A percentile compares a stretch with the other conserved stretches of the same genome.
phyloP scores from a whole-genome alignment of 2,888 invertebrate species.

The Cheilosia vernalis region DNA sequence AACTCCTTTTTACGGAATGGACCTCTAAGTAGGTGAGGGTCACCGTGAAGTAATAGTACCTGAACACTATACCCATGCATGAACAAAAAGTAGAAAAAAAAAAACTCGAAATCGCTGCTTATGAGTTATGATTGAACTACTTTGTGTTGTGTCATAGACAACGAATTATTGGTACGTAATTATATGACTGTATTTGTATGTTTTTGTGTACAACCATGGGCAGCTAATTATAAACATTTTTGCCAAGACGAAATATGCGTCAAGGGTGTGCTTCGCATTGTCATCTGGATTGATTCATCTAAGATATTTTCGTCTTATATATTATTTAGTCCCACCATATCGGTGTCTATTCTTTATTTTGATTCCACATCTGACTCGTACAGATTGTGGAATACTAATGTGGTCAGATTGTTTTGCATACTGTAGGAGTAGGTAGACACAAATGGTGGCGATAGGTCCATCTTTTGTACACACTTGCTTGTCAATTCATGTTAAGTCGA shows the following conservation, averaged over 20 bases:
- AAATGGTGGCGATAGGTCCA: too few relatives aligned
- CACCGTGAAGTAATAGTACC: slow-evolving; percentile 26
- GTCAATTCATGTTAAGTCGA: too few relatives aligned
- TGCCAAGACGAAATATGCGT: slow-evolving; percentile 1
- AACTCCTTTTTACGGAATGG: slow-evolving; percentile 1
- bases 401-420: too few relatives aligned
- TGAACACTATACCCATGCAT: neutral
- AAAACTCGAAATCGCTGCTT: neutral
- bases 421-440: too few relatives aligned
- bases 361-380: neutral
- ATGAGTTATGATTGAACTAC: neutral
- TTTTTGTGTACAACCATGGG: slow-evolving; percentile 1
- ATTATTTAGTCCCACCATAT: slow-evolving; percentile 1
- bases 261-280: neutral
- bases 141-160: slow-evolving; percentile 42
- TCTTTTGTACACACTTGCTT: too few relatives aligned
- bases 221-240: slow-evolving; percentile 60
- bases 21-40: slow-evolving; percentile 54
- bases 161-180: slow-evolving; percentile 32
- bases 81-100: neutral
- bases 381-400: too few relatives aligned
- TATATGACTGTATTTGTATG: slow-evolving; percentile 18
- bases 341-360: neutral
- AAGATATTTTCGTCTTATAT: slow-evolving; percentile 32
- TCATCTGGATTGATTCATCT: slow-evolving; percentile 45